Evolutionary conservation across 1,140 invertebrate species (phyloP).

Genomic region (Pseudoatta argentina): DNA sequence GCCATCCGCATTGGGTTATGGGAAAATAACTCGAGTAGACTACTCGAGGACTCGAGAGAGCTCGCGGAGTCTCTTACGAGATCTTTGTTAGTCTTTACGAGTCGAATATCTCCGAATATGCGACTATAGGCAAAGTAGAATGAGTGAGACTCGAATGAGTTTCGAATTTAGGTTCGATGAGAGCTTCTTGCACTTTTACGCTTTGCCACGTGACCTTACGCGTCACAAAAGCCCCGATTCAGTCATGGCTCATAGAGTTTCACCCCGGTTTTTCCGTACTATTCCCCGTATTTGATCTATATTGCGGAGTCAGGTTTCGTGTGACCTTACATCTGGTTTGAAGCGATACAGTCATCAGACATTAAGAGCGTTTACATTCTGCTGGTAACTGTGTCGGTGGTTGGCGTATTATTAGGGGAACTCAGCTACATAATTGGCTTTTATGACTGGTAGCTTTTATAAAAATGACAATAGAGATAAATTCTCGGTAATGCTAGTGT

Average conservation of each 20-base stretch:
- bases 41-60: slow-evolving; percentile 22
- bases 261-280: slow-evolving; percentile 53
- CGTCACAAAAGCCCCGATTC: slow-evolving; percentile 50
- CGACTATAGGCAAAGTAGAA: background rate
- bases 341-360: slow-evolving; percentile 70
- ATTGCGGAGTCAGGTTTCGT: slow-evolving; percentile 76
- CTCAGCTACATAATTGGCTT: background rate
- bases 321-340: slow-evolving; percentile 72
- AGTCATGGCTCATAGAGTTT: slow-evolving; percentile 73
- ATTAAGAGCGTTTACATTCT: slow-evolving; percentile 58
- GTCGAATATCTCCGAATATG: slow-evolving; percentile 2
- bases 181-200: slow-evolving; percentile 31
- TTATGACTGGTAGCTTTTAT: background rate
- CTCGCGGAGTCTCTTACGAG: slow-evolving; percentile 28
- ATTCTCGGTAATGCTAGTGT: background rate
- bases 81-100: slow-evolving; percentile 13
- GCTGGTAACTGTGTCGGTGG: slow-evolving; percentile 15
- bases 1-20: slow-evolving; percentile 57
- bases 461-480: background rate
- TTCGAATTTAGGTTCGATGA: slow-evolving; percentile 27
- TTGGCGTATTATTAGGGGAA: background rate
- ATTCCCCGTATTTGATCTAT: slow-evolving; percentile 45
- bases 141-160: background rate
- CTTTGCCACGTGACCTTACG: slow-evolving; percentile 54
- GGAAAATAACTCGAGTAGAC: slow-evolving; percentile 59